Conservation (phyloP, 2,797 vertebrate genomes). For the Limosa lapponica region DNA sequence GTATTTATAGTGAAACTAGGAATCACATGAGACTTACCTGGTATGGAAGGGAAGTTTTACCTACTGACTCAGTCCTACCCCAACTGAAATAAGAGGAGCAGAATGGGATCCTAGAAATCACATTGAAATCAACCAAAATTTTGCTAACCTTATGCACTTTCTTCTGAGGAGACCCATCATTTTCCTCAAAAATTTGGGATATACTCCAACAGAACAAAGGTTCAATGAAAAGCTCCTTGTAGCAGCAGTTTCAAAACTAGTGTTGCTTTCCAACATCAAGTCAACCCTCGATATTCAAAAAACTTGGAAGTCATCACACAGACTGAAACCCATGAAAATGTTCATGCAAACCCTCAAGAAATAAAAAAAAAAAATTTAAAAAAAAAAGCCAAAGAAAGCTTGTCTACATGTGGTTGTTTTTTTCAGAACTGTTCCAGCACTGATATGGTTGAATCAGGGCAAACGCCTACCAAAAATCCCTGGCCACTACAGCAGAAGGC, state of each 20-base stretch:
- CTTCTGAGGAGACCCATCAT: not conserved
- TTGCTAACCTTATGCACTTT: not conserved
- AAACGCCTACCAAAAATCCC: not conserved
- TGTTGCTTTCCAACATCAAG: not conserved
- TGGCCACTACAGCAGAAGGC: not conserved
- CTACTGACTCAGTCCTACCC: not conserved
- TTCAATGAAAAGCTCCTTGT: not conserved
- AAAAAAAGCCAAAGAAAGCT: not conserved
- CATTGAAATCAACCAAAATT: not conserved
- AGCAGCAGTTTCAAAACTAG: not conserved
- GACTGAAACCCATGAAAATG: not conserved
- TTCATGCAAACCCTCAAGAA: not conserved
- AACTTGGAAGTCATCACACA: accelerated
- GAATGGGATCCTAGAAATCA: not conserved
- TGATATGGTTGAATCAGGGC: not conserved
- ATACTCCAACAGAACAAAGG: not conserved
- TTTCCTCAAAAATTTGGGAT: not conserved
- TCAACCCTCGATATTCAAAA: not conserved
- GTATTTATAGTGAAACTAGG: not conserved
- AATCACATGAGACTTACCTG: not conserved
- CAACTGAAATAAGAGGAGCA: not conserved
- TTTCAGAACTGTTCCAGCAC: not conserved
- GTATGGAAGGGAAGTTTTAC: not conserved
- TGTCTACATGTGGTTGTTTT: accelerated
- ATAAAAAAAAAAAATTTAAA: not conserved